These are phyloP conservation scores for Ctenosaura bakeri DNA, from an alignment of 2,797 vertebrate genomes.

Conservation along the genomic window DNA sequence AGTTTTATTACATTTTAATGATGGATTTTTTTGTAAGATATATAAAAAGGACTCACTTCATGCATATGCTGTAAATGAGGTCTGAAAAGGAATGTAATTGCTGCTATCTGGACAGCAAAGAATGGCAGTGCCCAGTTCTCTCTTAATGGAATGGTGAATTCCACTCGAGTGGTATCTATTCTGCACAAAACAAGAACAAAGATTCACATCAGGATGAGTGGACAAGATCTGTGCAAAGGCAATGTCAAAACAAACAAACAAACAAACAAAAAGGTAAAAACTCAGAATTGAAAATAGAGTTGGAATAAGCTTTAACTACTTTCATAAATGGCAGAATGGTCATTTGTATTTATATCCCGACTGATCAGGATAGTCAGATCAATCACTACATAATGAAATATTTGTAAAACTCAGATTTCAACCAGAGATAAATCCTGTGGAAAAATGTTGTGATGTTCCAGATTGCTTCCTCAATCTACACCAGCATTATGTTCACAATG, in stretches of 20 bases:
- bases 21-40: background rate
- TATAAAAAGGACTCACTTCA: constrained; percentile 84
- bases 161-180: constrained; percentile 95
- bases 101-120: constrained; percentile 91
- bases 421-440: background rate
- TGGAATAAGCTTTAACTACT: background rate
- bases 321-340: background rate
- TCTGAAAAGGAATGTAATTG: constrained; percentile 90
- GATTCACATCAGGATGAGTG: constrained; percentile 31
- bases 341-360: too few species aligned
- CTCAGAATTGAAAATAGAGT: background rate
- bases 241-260: too few species aligned
- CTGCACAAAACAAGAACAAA: constrained; percentile 79
- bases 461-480: background rate
- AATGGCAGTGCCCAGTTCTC: constrained; percentile 99
- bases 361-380: constrained; percentile 23
- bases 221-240: background rate
- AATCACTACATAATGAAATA: background rate
- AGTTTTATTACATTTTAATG: background rate
- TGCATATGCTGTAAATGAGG: constrained; percentile 84
- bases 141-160: constrained; percentile 96
- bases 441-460: background rate
- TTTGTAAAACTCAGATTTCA: background rate
- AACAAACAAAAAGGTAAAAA: background rate
- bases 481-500: background rate